Conservation (phyloP, 2,113 vertebrate genomes). For the Zosterops pallidus region DNA sequence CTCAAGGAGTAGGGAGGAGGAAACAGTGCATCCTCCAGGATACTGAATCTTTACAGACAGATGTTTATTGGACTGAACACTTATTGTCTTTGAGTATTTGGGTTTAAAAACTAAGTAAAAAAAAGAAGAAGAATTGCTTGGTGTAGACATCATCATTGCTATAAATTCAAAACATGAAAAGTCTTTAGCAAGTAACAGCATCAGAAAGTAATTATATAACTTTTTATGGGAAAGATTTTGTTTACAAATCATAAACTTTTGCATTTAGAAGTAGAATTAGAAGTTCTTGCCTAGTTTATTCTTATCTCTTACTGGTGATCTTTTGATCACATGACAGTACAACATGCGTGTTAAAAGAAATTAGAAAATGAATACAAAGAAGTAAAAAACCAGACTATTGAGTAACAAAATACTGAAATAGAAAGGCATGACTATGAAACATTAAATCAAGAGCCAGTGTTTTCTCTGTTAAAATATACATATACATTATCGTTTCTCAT, state of each 20-base stretch:
- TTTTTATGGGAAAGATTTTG: not conserved
- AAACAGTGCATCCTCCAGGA: not conserved
- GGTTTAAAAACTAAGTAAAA: not conserved
- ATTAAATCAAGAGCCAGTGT: not conserved
- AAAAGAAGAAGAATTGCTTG: not conserved
- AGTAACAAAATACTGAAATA: not conserved
- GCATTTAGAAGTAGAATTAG: not conserved
- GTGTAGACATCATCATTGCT: not conserved
- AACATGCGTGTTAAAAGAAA: not conserved
- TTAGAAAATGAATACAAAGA: not conserved
- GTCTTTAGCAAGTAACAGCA: not conserved
- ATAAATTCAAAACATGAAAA: not conserved
- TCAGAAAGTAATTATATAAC: not conserved
- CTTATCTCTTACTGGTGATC: not conserved
- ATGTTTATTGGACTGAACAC: not conserved
- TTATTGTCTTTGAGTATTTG: not conserved
- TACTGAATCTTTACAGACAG: not conserved
- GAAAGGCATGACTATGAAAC: not conserved
- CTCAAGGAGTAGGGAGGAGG: not conserved
- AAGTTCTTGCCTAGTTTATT: not conserved
- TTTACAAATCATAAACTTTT: not conserved
- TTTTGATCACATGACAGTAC: not conserved
- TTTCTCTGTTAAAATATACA: not conserved
- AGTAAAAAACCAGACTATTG: not conserved
- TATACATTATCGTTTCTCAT: not conserved